phyloP scores from a whole-genome alignment of 2,113 vertebrate genomes.

The Cephalopholis sonnerati region DNA sequence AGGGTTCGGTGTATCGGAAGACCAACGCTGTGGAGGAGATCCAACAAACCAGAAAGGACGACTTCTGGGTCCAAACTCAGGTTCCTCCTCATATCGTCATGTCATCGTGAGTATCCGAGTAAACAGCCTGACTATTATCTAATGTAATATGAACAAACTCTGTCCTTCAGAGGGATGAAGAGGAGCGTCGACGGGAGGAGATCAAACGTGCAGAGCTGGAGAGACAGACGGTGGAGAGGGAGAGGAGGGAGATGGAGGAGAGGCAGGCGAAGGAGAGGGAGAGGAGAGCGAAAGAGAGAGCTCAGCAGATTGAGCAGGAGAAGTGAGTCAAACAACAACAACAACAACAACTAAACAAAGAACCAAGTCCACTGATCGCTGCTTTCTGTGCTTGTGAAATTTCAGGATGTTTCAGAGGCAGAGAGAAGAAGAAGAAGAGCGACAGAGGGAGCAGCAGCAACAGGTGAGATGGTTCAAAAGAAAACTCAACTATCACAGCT shows the following conservation, averaged over 20 bases:
- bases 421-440: slow-evolving; percentile 61
- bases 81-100: slow-evolving; percentile 70
- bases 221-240: slow-evolving; percentile 79
- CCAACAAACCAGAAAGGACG: slow-evolving; percentile 89
- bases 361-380: background rate
- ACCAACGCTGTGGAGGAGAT: slow-evolving; percentile 91
- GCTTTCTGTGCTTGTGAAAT: background rate
- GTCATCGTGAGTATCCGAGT: fast-evolving
- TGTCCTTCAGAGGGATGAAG: slow-evolving; percentile 89
- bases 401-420: slow-evolving; percentile 67
- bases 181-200: slow-evolving; percentile 86
- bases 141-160: fast-evolving
- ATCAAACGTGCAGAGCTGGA: slow-evolving; percentile 80
- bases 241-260: slow-evolving; percentile 86
- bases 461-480: slow-evolving; percentile 31
- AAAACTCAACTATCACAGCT: too few species aligned
- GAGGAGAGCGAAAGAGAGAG: slow-evolving; percentile 79
- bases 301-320: slow-evolving; percentile 60
- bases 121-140: background rate
- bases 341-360: too few species aligned
- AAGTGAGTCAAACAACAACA: slow-evolving; percentile 44
- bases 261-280: slow-evolving; percentile 85
- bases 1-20: slow-evolving; percentile 95
- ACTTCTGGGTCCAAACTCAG: slow-evolving; percentile 93
- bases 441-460: slow-evolving; percentile 47